A percentile compares a stretch with the other conserved stretches of the same genome.
Conservation (phyloP, 2,113 vertebrate genomes). For the Mola mola region DNA sequence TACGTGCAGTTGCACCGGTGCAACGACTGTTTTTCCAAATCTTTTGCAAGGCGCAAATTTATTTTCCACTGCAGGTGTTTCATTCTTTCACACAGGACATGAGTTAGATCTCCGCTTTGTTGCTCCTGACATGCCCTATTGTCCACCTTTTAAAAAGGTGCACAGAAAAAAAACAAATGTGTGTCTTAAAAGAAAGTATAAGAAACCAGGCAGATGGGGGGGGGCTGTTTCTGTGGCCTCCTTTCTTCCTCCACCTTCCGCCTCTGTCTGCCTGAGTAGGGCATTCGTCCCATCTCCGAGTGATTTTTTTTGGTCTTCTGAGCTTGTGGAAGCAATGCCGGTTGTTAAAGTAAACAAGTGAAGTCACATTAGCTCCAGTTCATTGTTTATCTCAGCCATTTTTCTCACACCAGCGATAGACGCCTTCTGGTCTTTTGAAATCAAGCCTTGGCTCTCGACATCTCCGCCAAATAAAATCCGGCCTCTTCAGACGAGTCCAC, state of each 20-base stretch:
- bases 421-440: constrained; percentile 35
- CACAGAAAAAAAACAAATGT: constrained; percentile 46
- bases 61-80: constrained; percentile 51
- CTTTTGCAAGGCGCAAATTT: not conserved
- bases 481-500: constrained; percentile 60
- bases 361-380: constrained; percentile 12
- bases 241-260: constrained; percentile 63
- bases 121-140: constrained; percentile 55
- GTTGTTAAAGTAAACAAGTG: too few relatives aligned
- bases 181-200: constrained; percentile 61
- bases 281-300: constrained; percentile 24
- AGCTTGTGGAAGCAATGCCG: constrained; percentile 37
- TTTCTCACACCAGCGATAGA: constrained; percentile 21
- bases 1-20: not conserved
- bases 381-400: constrained; percentile 11
- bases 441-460: constrained; percentile 29
- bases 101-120: constrained; percentile 48
- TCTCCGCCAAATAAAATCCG: constrained; percentile 51
- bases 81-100: constrained; percentile 31
- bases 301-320: constrained; percentile 26
- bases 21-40: not conserved
- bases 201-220: constrained; percentile 64
- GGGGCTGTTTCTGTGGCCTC: constrained; percentile 61
- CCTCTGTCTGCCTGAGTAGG: constrained; percentile 59
- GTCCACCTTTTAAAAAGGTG: constrained; percentile 55